A percentile compares a stretch with the other conserved stretches of the same genome.
Conservation (phyloP, 2,113 vertebrate species). For the Collichthys lucidus region DNA sequence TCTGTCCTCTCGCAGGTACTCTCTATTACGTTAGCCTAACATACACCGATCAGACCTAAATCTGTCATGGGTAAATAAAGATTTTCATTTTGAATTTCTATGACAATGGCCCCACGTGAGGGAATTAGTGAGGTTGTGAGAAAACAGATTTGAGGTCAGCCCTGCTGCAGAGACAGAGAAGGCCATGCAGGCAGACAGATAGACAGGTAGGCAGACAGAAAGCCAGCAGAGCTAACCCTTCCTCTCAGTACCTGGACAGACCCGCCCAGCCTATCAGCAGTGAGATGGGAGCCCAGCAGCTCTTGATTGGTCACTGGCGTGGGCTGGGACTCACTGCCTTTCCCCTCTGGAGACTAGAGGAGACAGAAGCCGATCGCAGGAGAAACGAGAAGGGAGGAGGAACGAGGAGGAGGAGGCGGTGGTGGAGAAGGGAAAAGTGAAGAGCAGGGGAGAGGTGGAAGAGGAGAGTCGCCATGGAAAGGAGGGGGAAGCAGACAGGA, state of each 20-base stretch:
- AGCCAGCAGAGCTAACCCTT: constrained; percentile 61
- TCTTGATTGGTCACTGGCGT: constrained; percentile 88
- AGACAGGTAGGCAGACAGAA: constrained; percentile 59
- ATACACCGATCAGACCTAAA: not conserved
- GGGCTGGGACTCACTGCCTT: constrained; percentile 88
- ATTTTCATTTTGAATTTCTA: not conserved
- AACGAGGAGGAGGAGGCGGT: constrained; percentile 8
- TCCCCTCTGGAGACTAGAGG: constrained; percentile 88
- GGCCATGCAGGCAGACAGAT: constrained; percentile 58
- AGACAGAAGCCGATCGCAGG: constrained; percentile 67
- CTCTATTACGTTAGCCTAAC: not conserved
- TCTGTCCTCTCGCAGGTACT: not conserved
- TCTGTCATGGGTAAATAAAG: not conserved
- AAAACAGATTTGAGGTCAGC: constrained; percentile 24
- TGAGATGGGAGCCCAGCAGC: constrained; percentile 88
- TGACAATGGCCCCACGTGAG: not conserved
- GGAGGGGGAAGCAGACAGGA: too few species aligned
- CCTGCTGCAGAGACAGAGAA: constrained; percentile 42
- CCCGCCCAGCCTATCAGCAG: constrained; percentile 90
- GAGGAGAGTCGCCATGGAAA: not conserved
- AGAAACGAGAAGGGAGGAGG: constrained; percentile 24
- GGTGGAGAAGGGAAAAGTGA: not conserved
- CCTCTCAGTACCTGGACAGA: constrained; percentile 89
- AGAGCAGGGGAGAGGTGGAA: not conserved
- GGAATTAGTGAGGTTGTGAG: constrained; percentile 5